Conservation (phyloP, 2,113 vertebrate species). For the Rhea pennata region DNA sequence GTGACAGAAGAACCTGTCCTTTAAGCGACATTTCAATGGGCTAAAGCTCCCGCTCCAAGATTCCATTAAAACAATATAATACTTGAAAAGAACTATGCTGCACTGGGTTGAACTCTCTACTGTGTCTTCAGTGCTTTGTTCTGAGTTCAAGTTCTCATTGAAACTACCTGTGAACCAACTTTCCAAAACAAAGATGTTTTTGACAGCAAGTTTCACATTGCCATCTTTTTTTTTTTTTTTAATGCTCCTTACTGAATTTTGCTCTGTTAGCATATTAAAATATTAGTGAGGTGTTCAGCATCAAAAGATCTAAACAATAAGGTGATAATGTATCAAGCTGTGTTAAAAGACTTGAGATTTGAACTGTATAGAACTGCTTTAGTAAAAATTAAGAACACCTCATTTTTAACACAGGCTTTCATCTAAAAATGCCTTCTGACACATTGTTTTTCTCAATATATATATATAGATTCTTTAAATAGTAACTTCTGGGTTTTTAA, state of each 20-base stretch:
- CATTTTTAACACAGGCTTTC: background rate
- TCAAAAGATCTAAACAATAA: background rate
- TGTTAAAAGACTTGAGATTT: background rate
- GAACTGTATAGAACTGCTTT: background rate
- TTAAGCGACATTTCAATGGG: conserved; percentile 80
- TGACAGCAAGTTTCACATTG: conserved; percentile 54
- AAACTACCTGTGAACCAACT: conserved; percentile 71
- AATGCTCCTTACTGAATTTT: conserved; percentile 26
- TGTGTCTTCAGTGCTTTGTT: conserved; percentile 71
- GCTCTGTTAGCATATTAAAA: conserved; percentile 31
- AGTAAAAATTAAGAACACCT: background rate
- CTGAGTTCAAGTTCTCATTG: conserved; percentile 66
- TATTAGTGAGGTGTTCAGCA: background rate
- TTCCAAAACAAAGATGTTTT: conserved; percentile 59
- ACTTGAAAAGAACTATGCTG: conserved; percentile 78
- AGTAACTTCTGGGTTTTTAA: background rate
- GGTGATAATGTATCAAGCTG: background rate
- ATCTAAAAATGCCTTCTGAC: background rate
- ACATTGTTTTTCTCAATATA: background rate
- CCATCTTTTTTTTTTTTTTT: background rate
- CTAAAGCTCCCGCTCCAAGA: conserved; percentile 75
- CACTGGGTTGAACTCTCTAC: conserved; percentile 66
- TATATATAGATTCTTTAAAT: background rate
- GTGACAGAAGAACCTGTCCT: conserved; percentile 82
- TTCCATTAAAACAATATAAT: conserved; percentile 78